Evolutionary conservation across 2,113 vertebrate species (phyloP).

Genomic region (Anguilla rostrata): DNA sequence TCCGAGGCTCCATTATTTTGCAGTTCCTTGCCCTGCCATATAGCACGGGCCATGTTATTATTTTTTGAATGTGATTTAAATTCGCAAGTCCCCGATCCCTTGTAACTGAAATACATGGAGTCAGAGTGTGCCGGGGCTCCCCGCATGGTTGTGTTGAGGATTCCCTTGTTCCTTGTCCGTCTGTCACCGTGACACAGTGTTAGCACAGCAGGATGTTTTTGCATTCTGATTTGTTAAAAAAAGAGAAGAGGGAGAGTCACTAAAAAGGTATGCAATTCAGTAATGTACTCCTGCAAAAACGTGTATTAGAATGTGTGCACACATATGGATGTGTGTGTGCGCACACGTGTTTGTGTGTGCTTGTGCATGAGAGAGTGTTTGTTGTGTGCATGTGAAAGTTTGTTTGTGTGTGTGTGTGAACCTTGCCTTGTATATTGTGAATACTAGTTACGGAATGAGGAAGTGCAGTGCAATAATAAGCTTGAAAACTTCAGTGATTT

Average conservation of each 20-base stretch:
- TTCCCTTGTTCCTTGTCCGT: background rate
- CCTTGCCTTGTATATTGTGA: no score
- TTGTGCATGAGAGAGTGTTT: background rate
- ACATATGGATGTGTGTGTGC: background rate
- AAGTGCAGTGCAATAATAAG: no score
- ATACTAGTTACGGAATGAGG: no score
- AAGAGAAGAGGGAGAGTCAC: background rate
- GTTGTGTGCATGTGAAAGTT: background rate
- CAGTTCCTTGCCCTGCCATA: background rate
- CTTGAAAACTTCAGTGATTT: no score
- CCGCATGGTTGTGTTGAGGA: background rate
- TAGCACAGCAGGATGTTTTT: background rate
- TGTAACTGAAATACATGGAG: background rate
- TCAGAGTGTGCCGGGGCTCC: background rate
- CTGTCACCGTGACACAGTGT: background rate
- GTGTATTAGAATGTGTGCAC: background rate
- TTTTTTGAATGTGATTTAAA: background rate
- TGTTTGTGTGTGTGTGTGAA: background rate
- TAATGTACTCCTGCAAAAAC: slow-evolving; percentile 19
- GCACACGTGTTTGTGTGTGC: background rate
- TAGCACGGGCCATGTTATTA: background rate
- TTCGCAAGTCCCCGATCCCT: background rate
- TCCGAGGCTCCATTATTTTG: background rate
- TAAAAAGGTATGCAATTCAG: slow-evolving; percentile 12
- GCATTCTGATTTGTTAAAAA: background rate